Base-by-base conservation (phyloP, 2,888 invertebrate genomes). In the Cynaeus angustus region DNA sequence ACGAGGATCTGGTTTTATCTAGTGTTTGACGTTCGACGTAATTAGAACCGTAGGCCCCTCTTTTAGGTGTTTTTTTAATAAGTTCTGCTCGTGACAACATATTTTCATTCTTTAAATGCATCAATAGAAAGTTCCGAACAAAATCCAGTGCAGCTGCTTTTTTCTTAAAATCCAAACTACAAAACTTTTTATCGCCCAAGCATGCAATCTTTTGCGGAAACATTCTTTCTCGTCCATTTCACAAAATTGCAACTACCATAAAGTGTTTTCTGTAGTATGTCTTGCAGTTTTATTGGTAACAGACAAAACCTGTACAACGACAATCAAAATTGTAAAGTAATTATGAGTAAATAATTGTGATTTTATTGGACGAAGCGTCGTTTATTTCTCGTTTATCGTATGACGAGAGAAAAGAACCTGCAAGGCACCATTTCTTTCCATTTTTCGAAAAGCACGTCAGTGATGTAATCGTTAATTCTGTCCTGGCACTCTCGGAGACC, bases 1-100 rank as follows among this genome's bases (percentile, higher is more conserved):
- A 55, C 21, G 37, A 38, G 3, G 16, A 55, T 55, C 55, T 38
- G 16, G 55, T 55, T 55, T 38, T 21, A 55, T 14, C 55, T 37
- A 38, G 55, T 53, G 7, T 33, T 53, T 4, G 21, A 21, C 4
- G 21, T 4, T 21, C 21, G n/a, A 26, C 33, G 33, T 33, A 33
- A 33, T 33, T 33, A n/a, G 33, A 33, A 7, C 28, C 28, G 7
- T n/a, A n/a, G n/a, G n/a, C n/a, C n/a, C n/a, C n/a, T n/a, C n/a
- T n/a, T n/a, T 21, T 21, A 21, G 1, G 21, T 1, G 21, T 21
- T 21, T 21, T 21, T 21, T 21, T 21, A 21, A 21, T 21, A 3
- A 21, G 21, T 21, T 21, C 21, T 21, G 21, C 21, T 21, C 21
- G 21, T 21, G 21, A 21, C 21, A 21, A 7, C 33, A 33, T 7